A percentile compares a stretch with the other conserved stretches of the same genome.
Evolutionary conservation across 2,113 vertebrate genomes (phyloP).

Genomic region (Spea multiplicata): DNA sequence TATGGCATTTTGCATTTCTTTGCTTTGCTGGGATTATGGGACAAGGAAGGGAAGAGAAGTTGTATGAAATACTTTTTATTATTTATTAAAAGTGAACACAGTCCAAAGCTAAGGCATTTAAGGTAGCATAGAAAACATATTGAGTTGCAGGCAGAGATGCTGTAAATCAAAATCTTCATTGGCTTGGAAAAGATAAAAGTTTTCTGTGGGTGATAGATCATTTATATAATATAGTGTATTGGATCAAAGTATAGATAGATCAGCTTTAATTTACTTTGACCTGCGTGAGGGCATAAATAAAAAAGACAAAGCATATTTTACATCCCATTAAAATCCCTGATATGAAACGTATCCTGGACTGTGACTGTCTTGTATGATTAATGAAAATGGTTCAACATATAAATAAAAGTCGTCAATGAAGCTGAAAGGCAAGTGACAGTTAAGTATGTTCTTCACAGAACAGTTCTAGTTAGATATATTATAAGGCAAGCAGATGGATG

Average conservation of each 20-base stretch:
- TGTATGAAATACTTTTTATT: too few species aligned
- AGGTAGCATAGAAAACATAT: too few species aligned
- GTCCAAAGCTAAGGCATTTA: too few species aligned
- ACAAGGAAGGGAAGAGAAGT: too few species aligned
- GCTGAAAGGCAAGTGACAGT: constrained; percentile 16
- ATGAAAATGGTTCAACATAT: neutral
- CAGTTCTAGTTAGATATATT: too few species aligned
- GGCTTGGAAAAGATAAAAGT: neutral
- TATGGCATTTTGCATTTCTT: too few species aligned
- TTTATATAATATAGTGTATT: neutral
- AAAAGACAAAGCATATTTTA: constrained; percentile 1
- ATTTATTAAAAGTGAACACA: too few species aligned
- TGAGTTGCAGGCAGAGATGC: too few species aligned
- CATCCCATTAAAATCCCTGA: neutral
- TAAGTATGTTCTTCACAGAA: constrained; percentile 1
- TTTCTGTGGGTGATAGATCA: neutral
- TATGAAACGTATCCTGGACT: neutral
- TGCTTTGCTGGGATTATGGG: too few species aligned
- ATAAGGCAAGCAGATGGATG: too few species aligned
- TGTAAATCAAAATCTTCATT: neutral
- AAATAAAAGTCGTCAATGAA: constrained; percentile 26
- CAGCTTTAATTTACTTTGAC: constrained; percentile 2
- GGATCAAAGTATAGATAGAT: neutral
- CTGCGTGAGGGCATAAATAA: neutral
- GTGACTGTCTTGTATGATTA: constrained; percentile 25